Base-by-base conservation (phyloP, 2,113 vertebrate species). In the Falcunculus frontatus region DNA sequence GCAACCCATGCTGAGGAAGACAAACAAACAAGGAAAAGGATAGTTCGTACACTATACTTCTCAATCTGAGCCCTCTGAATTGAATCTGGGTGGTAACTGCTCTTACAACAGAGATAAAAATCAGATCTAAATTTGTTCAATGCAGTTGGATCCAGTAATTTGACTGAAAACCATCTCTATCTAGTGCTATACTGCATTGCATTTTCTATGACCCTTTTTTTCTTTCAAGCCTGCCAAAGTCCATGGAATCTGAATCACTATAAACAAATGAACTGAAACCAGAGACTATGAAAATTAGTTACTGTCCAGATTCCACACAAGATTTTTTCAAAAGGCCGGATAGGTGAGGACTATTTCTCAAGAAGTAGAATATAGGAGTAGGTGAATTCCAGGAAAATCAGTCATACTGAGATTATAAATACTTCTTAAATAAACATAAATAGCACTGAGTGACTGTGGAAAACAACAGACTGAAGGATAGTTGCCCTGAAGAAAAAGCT, bases 181-280 rank as follows among this genome's bases (percentile, higher is more conserved):
- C 46, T 70, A 76, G 50, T 60, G 10, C 10, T 83, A 73, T 87
- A 92, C 35, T 32, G 29, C 26, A 64, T 11, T 80, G 12, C 6
- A 62, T 95, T 89, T 95, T 63, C 37, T 90, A 46, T 63, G 23
- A 68, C 64, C 64, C 13, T 62, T 44, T 81, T 70, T 68, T 23
- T 59, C 49, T 92, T 93, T 78, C 32, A 92, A 85, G 64, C 6
- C 52, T 89, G 59, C 77, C 89, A 86, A 94, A 93, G 33, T 83
- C 91, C 56, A 55, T 26, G 14, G 25, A 94, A 85, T 87, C 56
- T 20, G 39, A 92, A 91, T 91, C 60, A 84, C 18, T 85, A 49
- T 73, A 93, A 95, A 95, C 63, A 95, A 89, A 94, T 4, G 3
- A 67, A 81, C 52, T 53, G 83, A 97, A 96, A 95, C 39, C 30